Base-by-base conservation (phyloP, 2,888 invertebrate genomes). In the Syrista parreyssii region DNA sequence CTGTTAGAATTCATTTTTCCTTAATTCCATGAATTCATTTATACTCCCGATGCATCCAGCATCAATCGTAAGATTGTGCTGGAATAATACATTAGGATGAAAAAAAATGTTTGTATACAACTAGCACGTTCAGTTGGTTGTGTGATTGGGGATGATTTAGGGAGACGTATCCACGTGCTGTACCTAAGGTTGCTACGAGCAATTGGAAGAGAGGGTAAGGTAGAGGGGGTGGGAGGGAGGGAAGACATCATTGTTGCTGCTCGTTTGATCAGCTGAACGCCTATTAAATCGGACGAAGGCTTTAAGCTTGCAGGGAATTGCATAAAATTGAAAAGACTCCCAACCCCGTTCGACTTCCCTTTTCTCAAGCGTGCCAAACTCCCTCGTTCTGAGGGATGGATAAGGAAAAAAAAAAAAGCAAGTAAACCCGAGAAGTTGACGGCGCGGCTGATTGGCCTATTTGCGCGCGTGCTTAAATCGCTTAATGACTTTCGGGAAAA, bases 291-390 rank as follows among this genome's bases (percentile, higher is more conserved):
- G 81, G 78, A 78, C 83, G 84, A 81, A 81, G 82, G 82, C 84
- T 83, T 80, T 80, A 79, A 84, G 81, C 84, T 80, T 79, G 77
- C 84, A 83, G 84, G 83, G 87, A 87, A 86, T 86, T 85, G 85
- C 87, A 83, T 87, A 85, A 86, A 87, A 87, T 87, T 86, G 84
- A 82, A 87, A 87, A 80, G 82, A 84, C 80, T 55, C 9, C 55
- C 55, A 55, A 23, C 9, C 55, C 55, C 55, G 23, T 55, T 55
- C 55, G 23, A 9, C 55, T 55, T 55, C 55, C 23, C 23, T 23
- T 55, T 55, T 55, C 55, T 55, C 55, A 55, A 23, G 55, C 55
- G 23, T 55, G 23, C 55, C 55, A 9, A 55, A 9, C 55, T 55
- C 23, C 23, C 40, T 9, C 55, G 23, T 23, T 9, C 55, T 55